These are phyloP conservation scores for Zapornia atra DNA, from an alignment of 2,113 vertebrate species.

Conservation along the genomic window DNA sequence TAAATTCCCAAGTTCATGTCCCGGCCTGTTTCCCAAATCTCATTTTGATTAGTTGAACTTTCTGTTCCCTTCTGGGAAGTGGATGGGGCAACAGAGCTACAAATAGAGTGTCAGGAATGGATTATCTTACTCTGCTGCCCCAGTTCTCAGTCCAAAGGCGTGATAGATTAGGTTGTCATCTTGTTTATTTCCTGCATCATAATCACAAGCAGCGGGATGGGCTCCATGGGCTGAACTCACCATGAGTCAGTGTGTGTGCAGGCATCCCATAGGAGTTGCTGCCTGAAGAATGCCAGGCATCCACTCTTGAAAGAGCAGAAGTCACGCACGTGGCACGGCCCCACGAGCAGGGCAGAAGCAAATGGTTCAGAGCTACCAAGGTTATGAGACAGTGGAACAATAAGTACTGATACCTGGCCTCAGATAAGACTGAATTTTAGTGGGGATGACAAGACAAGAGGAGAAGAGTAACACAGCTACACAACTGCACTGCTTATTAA, in stretches of 20 bases:
- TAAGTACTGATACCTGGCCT: not conserved
- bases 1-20: not conserved
- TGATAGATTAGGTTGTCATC: not conserved
- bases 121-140: not conserved
- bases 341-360: not conserved
- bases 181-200: conserved; percentile 37
- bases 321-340: not conserved
- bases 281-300: conserved; percentile 39
- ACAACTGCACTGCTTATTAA: not conserved
- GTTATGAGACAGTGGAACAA: not conserved
- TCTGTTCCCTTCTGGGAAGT: not conserved
- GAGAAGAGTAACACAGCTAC: not conserved
- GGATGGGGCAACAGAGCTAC: not conserved
- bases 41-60: not conserved
- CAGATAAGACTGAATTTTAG: not conserved
- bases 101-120: not conserved
- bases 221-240: not conserved
- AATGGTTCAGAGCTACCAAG: not conserved
- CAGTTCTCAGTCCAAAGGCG: not conserved
- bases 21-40: not conserved
- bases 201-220: conserved; percentile 18
- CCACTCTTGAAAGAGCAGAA: not conserved
- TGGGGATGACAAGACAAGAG: not conserved
- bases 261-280: conserved; percentile 15
- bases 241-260: not conserved